Evolutionary conservation across 1,140 invertebrate genomes (phyloP), one percentile per base, ranked within the genome.

Genomic region (Sycobia sp.): DNA sequence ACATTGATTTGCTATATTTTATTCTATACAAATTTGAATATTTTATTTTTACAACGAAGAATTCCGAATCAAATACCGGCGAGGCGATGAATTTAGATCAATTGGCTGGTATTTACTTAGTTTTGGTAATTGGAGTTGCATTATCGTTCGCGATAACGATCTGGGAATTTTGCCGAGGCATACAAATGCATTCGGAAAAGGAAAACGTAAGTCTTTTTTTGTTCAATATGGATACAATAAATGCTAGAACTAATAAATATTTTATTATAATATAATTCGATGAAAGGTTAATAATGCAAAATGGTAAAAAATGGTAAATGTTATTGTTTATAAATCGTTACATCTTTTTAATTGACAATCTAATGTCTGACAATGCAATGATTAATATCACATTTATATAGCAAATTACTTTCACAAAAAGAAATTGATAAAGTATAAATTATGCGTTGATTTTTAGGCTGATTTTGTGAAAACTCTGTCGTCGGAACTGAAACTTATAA

Each of bases 81-180:
- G 47, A 44, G 10, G 36, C 63, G 0, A 65, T 65, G 63, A 65
- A 55, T 41, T 27, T 59, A 8, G 57, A 54, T 10, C 63, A 65
- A 22, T 18, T 65, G 1, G 23, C 23, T 10, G 63, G 63, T 1
- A 57, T 60, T 16, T 65, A 60, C 27, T 25, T 22, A 7, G 50
- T 56, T 25, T 44, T 65, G 34, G 43, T 13, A 3, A 44, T 55
- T 7, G 63, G 63, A 2, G 32, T 59, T 23, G 20, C 22, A 4
- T 4, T 54, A 0, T 53, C 62, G 1, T 13, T 18, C n/a, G 1
- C 20, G n/a, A 16, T 53, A 14, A 65, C 55, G 0, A 4, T 25
- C 1, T 58, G 29, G 38, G 62, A 65, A 13, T 65, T 54, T n/a
- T 38, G 14, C 22, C n/a, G n/a, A 3, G 41, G 49, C 8, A 16